phyloP scores from a whole-genome alignment of 1,140 invertebrate species.

The Panagrolaimus sp. region DNA sequence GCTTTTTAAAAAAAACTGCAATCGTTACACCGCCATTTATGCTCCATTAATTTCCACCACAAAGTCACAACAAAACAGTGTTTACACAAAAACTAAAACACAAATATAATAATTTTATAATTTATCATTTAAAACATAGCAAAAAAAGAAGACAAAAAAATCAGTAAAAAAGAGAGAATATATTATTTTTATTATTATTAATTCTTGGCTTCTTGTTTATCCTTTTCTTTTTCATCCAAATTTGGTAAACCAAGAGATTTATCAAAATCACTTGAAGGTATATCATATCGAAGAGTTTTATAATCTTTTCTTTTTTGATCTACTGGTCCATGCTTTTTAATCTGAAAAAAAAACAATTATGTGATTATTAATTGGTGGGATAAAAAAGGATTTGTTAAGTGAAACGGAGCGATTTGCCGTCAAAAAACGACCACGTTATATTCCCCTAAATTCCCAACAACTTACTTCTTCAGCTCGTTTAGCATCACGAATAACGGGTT shows the following conservation, averaged over 20 bases:
- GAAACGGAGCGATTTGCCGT: too few relatives aligned
- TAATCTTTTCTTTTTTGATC: slow-evolving; percentile 9
- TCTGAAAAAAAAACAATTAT: neutral
- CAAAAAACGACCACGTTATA: too few relatives aligned
- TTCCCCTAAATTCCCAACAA: neutral
- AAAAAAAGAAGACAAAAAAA: too few relatives aligned
- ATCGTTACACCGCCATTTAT: too few relatives aligned
- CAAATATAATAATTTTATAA: too few relatives aligned
- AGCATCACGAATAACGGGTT: slow-evolving; percentile 2
- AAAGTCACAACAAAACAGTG: too few relatives aligned
- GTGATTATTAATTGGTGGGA: neutral
- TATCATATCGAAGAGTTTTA: slow-evolving; percentile 4
- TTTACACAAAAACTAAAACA: too few relatives aligned
- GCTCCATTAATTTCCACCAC: too few relatives aligned
- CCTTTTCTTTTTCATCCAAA: slow-evolving; percentile 6
- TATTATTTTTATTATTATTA: too few relatives aligned
- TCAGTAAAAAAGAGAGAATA: too few relatives aligned
- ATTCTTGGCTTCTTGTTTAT: neutral
- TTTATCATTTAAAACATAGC: too few relatives aligned
- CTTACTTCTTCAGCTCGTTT: neutral
- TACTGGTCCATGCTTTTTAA: slow-evolving; percentile 1
- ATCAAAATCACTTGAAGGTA: slow-evolving; percentile 3
- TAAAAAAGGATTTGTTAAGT: neutral
- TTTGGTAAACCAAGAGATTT: slow-evolving; percentile 8
- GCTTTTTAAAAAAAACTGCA: too few relatives aligned